A percentile compares a stretch with the other conserved stretches of the same genome.
These are phyloP conservation scores for Hyphantria cunea DNA, from an alignment of 1,140 invertebrate species.

Conservation along the genomic window DNA sequence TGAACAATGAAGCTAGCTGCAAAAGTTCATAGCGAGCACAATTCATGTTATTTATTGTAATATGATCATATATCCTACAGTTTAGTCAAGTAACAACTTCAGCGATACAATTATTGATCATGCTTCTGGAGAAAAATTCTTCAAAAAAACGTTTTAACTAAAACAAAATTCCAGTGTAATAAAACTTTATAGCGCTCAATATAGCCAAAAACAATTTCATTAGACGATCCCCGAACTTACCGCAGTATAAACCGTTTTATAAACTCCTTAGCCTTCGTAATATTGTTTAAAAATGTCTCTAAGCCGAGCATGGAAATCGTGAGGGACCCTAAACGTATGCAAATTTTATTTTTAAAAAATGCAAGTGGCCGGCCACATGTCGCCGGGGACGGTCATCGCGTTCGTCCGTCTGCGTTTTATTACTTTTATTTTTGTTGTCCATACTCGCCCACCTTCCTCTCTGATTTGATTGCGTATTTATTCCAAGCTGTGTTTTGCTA, in stretches of 20 bases:
- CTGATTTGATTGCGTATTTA: slow-evolving; percentile 40
- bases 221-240: slow-evolving; percentile 32
- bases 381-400: slow-evolving; percentile 39
- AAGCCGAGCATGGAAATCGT: slow-evolving; percentile 20
- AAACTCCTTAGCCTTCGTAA: slow-evolving; percentile 37
- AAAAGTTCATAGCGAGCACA: too few species aligned
- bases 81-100: too few species aligned
- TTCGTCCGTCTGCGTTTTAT: slow-evolving; percentile 48
- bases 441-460: slow-evolving; percentile 52
- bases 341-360: slow-evolving; percentile 65
- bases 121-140: too few species aligned
- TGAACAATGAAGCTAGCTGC: too few species aligned
- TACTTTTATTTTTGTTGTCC: slow-evolving; percentile 51
- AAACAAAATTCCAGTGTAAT: slow-evolving; percentile 29
- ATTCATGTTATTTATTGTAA: too few species aligned
- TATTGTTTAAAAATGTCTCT: slow-evolving; percentile 38
- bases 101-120: too few species aligned
- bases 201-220: slow-evolving; percentile 44
- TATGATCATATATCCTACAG: too few species aligned
- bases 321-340: slow-evolving; percentile 42
- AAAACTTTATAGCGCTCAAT: slow-evolving; percentile 43
- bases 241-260: slow-evolving; percentile 35
- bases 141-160: neutral
- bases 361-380: slow-evolving; percentile 54
- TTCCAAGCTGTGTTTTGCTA: slow-evolving; percentile 27